Percentiles rank a stretch among this genome's conserved stretches.
Conservation (phyloP, 2,888 invertebrate genomes). For the Ennomos fuscantarius region DNA sequence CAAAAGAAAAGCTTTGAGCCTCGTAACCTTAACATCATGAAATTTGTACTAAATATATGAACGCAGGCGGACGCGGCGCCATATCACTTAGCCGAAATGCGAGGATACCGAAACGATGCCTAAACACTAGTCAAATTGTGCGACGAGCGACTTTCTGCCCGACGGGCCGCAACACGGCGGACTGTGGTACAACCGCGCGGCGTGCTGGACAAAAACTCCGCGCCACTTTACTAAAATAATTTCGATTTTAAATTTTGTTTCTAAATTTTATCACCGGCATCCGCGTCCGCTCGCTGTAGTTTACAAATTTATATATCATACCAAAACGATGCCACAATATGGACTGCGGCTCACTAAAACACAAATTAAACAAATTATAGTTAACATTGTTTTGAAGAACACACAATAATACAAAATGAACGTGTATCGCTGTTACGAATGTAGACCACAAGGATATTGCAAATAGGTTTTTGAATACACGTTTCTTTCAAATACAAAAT, state of each 20-base stretch:
- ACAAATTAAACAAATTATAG: constrained; percentile 55
- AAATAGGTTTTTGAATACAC: constrained; percentile 57
- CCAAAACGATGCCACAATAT: constrained; percentile 67
- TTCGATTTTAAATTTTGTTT: constrained; percentile 79
- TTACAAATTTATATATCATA: constrained; percentile 82
- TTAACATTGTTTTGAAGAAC: constrained; percentile 57
- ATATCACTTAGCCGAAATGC: constrained; percentile 84
- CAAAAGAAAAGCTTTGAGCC: constrained; percentile 85
- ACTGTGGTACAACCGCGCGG: constrained; percentile 41
- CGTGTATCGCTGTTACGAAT: constrained; percentile 81
- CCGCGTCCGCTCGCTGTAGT: constrained; percentile 81
- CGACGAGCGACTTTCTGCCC: constrained; percentile 48
- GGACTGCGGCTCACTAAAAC: constrained; percentile 69
- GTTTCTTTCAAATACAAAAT: constrained; percentile 71
- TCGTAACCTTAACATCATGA: constrained; percentile 84
- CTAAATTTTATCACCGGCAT: constrained; percentile 82
- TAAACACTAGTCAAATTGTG: constrained; percentile 79
- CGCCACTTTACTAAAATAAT: constrained; percentile 72
- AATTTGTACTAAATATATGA: constrained; percentile 86
- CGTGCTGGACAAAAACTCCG: constrained; percentile 46
- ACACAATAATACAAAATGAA: constrained; percentile 70
- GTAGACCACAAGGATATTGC: constrained; percentile 84
- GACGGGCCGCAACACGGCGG: constrained; percentile 15
- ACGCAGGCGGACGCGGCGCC: constrained; percentile 79
- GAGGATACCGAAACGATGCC: constrained; percentile 84